Base-by-base conservation (phyloP, 2,113 vertebrate genomes). In the Saccopteryx bilineata region DNA sequence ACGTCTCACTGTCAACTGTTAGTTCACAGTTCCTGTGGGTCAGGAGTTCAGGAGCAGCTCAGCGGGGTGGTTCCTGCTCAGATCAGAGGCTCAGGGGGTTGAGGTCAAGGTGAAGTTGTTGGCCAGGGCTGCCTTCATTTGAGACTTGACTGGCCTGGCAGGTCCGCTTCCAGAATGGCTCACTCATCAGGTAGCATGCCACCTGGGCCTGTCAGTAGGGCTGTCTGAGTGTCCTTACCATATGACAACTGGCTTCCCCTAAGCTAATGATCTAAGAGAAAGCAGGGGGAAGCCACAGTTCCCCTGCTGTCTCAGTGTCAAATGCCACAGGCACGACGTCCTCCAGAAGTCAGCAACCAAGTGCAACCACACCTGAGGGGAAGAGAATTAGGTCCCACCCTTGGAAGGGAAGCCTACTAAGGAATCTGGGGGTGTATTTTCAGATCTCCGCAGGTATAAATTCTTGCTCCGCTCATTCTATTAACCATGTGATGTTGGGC, bases 21-120 rank as follows among this genome's bases (percentile, higher is more conserved):
- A n/a, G n/a, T 18, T 19, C n/a, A 21, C 15, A 10, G 3, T 65
- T n/a, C 66, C 48, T 28, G 0, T 10, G 60, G 6, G 12, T 74
- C 28, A 60, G 15, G 58, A 69, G 9, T 15, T 48, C 2, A 0
- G 65, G 46, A 76, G 66, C 39, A 12, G 83, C 92, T 61, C 21
- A 2, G n/a, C 54, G 46, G 28, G 17, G 0, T 10, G 26, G 8
- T 33, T 26, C 54, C 56, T n/a, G 33, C 58, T 71, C 56, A 18
- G 46, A 26, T 31, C 46, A 9, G 71, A 11, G 79, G 46, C 52
- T 54, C 26, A 19, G 1, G 15, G n/a, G 68, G 48, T 13, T 85
- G 15, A 19, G 1, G 50, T 66, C 10, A 2, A 65, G 75, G 10
- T 31, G 4, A 54, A 50, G 94, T 0, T 9, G 26, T 18, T 1